A percentile compares a stretch with the other conserved stretches of the same genome.
Conservation (phyloP, 2,888 invertebrate species). For the Ecdyonurus torrentis region DNA sequence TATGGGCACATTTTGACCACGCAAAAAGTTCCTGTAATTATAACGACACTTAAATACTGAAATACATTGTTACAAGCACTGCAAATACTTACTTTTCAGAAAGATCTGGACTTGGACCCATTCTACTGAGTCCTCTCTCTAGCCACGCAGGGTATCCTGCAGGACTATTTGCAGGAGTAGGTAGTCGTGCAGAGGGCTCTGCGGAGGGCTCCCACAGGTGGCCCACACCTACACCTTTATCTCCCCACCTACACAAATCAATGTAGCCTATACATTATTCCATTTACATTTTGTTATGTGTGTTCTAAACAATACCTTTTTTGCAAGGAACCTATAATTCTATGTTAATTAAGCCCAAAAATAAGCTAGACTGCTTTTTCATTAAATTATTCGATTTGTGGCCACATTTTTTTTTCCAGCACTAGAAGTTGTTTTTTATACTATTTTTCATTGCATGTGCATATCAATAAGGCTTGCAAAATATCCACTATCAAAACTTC, state of each 20-base stretch:
- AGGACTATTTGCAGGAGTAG: constrained; percentile 14
- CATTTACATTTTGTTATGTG: no score
- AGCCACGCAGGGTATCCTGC: constrained; percentile 40
- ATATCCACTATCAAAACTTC: no score
- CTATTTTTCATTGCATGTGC: no score
- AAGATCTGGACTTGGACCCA: constrained; percentile 5
- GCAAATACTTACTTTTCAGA: not conserved
- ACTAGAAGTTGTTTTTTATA: no score
- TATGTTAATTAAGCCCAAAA: no score
- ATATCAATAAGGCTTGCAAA: no score
- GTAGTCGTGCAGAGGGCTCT: not conserved
- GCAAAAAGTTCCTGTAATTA: constrained; percentile 44
- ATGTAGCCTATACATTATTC: no score
- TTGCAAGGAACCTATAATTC: no score
- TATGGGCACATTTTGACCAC: constrained; percentile 73
- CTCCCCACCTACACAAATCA: constrained; percentile 65
- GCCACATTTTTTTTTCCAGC: no score
- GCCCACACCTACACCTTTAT: constrained; percentile 47
- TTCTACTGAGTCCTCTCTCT: constrained; percentile 33
- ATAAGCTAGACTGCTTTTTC: no score
- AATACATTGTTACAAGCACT: not conserved
- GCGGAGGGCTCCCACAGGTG: constrained; percentile 43
- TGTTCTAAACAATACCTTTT: no score
- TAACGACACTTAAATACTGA: not conserved
- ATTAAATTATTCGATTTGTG: no score